Conservation (phyloP, 1,140 invertebrate species). For the Mercenaria mercenaria region DNA sequence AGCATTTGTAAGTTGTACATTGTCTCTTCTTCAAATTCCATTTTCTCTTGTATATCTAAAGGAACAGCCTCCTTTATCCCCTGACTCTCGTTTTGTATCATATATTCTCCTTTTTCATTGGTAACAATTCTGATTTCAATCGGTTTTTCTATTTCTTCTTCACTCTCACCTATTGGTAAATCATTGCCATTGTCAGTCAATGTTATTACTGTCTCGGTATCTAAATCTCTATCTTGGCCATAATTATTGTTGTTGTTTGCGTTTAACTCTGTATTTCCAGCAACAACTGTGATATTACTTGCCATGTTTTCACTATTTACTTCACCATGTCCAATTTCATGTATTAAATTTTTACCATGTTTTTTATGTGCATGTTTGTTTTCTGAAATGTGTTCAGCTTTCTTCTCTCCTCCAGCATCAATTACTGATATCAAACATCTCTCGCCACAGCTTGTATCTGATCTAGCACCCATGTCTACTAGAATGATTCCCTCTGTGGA, state of each 20-base stretch:
- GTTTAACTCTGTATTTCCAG: not conserved
- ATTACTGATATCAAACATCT: not conserved
- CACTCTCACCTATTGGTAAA: not conserved
- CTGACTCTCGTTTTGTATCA: constrained; percentile 24
- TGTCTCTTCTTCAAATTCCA: constrained; percentile 49
- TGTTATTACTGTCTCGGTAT: not conserved
- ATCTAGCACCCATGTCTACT: not conserved
- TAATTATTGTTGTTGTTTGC: not conserved
- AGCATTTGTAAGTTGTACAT: constrained; percentile 81
- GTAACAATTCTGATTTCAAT: constrained; percentile 44
- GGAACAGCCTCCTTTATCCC: constrained; percentile 10
- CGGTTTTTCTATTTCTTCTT: not conserved
- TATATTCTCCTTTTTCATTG: constrained; percentile 48
- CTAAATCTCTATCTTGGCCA: not conserved
- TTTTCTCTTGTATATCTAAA: not conserved
- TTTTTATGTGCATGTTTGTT: not conserved
- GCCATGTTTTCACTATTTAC: not conserved
- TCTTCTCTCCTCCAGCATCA: not conserved
- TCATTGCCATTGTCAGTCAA: not conserved
- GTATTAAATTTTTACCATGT: too few relatives aligned
- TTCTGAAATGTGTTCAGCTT: not conserved
- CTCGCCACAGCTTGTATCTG: not conserved
- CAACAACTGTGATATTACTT: not conserved
- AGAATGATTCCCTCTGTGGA: not conserved
- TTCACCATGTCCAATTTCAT: not conserved